Evolutionary conservation across 1,140 invertebrate species (phyloP).

Genomic region (Schlechtendalia chinensis): DNA sequence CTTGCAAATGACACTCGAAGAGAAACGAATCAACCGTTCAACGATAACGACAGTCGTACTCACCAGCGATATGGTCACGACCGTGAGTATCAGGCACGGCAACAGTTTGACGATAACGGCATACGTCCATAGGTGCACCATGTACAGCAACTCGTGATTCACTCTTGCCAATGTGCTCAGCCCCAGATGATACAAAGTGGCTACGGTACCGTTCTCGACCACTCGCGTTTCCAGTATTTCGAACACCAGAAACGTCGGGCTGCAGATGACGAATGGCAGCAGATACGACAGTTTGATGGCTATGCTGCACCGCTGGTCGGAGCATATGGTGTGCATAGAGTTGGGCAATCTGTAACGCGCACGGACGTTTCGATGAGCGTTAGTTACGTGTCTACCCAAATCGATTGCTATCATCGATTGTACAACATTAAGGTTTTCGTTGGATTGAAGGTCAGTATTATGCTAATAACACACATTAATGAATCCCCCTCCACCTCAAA

Average conservation of each 20-base stretch:
- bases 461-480: too few relatives aligned
- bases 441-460: neutral
- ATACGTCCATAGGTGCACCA: conserved; percentile 82
- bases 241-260: conserved; percentile 76
- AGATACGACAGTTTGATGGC: conserved; percentile 79
- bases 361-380: neutral
- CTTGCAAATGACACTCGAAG: too few relatives aligned
- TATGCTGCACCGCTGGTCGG: conserved; percentile 66
- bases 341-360: conserved; percentile 66
- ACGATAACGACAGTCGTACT: neutral
- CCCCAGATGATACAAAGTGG: conserved; percentile 59
- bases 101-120: conserved; percentile 81
- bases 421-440: neutral
- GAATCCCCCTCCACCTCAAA: too few relatives aligned
- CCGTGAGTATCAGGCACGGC: conserved; percentile 76
- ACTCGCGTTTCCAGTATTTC: conserved; percentile 53
- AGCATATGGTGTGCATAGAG: conserved; percentile 74
- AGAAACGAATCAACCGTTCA: too few relatives aligned
- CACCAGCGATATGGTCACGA: conserved; percentile 62
- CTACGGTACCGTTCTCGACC: conserved; percentile 16
- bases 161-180: conserved; percentile 57
- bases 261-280: conserved; percentile 78
- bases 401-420: too few relatives aligned
- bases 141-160: conserved; percentile 59
- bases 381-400: too few relatives aligned